Percentiles rank a stretch among this genome's conserved stretches.
phyloP scores from a whole-genome alignment of 1,140 invertebrate species.

The Drosophila santomea region DNA sequence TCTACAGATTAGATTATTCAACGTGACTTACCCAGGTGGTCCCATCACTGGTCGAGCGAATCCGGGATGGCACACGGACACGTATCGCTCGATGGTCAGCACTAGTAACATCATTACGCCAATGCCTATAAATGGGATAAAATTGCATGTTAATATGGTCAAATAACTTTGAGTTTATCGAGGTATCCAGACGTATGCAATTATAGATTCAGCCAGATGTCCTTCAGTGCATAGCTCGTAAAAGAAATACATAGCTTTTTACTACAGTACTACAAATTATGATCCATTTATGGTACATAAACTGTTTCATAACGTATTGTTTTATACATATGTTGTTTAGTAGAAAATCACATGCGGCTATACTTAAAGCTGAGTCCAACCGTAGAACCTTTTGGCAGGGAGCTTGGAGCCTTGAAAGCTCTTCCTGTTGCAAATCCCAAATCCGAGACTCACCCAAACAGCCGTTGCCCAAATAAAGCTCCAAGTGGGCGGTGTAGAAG shows the following conservation, averaged over 20 bases:
- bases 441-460: constrained; percentile 87
- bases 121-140: constrained; percentile 85
- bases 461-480: constrained; percentile 90
- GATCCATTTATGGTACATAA: too few relatives aligned
- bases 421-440: not conserved
- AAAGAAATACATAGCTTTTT: too few relatives aligned
- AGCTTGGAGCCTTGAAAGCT: constrained; percentile 6
- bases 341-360: too few relatives aligned
- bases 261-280: too few relatives aligned
- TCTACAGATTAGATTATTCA: too few relatives aligned
- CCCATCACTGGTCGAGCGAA: constrained; percentile 87
- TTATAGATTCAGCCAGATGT: too few relatives aligned
- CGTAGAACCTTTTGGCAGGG: too few relatives aligned
- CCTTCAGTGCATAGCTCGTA: too few relatives aligned
- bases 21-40: constrained; percentile 85
- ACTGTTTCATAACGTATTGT: too few relatives aligned
- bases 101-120: constrained; percentile 92
- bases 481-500: constrained; percentile 90
- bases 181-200: too few relatives aligned
- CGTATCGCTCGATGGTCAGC: constrained; percentile 91
- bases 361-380: not conserved
- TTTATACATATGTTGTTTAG: too few relatives aligned
- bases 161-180: too few relatives aligned
- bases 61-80: constrained; percentile 92
- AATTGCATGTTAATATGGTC: not conserved